Conservation (phyloP, 2,113 vertebrate species). For the Tetraodon nigroviridis region DNA sequence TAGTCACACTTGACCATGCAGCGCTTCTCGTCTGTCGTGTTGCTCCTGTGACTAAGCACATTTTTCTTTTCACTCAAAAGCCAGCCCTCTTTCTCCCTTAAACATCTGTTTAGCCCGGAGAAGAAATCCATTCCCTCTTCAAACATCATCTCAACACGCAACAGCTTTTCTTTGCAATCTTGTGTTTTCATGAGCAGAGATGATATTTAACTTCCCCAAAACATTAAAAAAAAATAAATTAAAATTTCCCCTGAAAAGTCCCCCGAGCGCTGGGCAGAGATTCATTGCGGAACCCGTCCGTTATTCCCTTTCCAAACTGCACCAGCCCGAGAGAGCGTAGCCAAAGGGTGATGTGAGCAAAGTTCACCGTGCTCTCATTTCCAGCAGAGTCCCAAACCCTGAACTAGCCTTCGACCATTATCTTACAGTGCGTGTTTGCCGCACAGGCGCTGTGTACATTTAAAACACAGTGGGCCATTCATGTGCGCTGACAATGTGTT, state of each 20-base stretch:
- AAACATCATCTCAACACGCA: not conserved
- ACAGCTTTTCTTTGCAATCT: no score
- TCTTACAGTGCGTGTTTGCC: conserved; percentile 5
- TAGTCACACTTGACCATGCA: conserved; percentile 1
- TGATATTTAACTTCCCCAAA: not conserved
- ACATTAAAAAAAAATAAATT: not conserved
- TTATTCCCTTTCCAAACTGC: conserved; percentile 1
- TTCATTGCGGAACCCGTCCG: not conserved
- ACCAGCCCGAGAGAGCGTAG: not conserved
- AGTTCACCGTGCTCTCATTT: conserved; percentile 16
- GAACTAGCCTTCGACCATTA: conserved; percentile 10
- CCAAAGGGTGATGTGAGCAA: conserved; percentile 20
- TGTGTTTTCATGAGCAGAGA: not conserved
- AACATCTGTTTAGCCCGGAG: not conserved
- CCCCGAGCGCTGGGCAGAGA: not conserved
- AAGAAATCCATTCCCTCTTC: not conserved
- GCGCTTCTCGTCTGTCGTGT: conserved; percentile 23
- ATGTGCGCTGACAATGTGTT: no score
- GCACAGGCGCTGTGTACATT: no score
- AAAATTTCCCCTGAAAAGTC: conserved; percentile 11
- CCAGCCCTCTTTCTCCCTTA: not conserved
- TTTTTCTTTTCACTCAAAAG: not conserved
- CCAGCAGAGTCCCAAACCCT: not conserved
- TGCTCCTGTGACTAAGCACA: not conserved
- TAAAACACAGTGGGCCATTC: no score